A percentile compares a stretch with the other conserved stretches of the same genome.
Evolutionary conservation across 1,140 invertebrate genomes (phyloP).

Genomic region (Acromyrmex charruanus): DNA sequence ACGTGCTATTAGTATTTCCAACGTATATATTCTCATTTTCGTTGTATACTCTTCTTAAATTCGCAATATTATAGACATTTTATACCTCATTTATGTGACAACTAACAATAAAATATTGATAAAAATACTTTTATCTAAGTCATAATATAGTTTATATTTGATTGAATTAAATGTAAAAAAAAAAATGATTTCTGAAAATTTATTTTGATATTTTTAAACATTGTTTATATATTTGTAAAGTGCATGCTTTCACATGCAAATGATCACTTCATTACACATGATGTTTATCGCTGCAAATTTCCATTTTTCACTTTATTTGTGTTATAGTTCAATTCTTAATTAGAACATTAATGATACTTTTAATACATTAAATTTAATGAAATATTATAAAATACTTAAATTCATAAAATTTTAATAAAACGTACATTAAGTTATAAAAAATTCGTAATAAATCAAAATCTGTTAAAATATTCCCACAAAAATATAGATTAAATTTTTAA

Average conservation of each 20-base stretch:
- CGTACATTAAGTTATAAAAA: neutral
- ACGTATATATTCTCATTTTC: neutral
- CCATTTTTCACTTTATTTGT: slow-evolving; percentile 2
- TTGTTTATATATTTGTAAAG: neutral
- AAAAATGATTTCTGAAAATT: neutral
- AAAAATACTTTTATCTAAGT: neutral
- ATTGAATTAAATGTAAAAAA: neutral
- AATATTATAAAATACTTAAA: neutral
- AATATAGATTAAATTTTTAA: neutral
- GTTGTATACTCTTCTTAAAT: neutral
- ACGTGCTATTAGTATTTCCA: neutral
- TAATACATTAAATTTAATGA: slow-evolving; percentile 11
- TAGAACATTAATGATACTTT: neutral
- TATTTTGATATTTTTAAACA: neutral
- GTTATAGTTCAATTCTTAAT: neutral
- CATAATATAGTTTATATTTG: neutral
- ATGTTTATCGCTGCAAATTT: neutral
- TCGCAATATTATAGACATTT: neutral
- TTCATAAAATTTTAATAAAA: slow-evolving; percentile 9
- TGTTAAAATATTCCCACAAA: slow-evolving; percentile 2
- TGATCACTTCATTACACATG: neutral
- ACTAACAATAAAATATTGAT: neutral
- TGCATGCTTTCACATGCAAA: slow-evolving; percentile 28
- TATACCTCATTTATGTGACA: neutral
- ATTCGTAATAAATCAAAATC: neutral